A percentile compares a stretch with the other conserved stretches of the same genome.
These are phyloP conservation scores for Lymantria dispar DNA, from an alignment of 2,888 invertebrate genomes.

Conservation along the genomic window DNA sequence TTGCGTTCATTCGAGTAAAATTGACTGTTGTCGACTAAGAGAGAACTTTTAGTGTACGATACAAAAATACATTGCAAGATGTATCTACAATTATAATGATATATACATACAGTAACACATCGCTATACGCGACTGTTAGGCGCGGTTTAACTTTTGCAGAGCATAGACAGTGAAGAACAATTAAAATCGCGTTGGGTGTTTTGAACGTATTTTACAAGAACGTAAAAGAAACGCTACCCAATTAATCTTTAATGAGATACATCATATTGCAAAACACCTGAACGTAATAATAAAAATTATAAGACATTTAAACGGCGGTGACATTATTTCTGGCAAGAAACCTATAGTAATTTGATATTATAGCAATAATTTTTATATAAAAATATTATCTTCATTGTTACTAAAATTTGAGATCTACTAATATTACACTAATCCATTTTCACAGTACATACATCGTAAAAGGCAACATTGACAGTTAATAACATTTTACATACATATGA, in stretches of 20 bases:
- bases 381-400: slow-evolving; percentile 38
- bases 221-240: no score
- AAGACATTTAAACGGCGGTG: slow-evolving; percentile 2
- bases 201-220: no score
- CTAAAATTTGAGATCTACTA: slow-evolving; percentile 43
- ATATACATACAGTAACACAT: no score
- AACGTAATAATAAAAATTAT: neutral
- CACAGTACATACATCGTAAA: slow-evolving; percentile 7
- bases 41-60: no score
- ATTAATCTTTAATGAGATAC: neutral
- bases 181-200: no score
- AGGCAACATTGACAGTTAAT: slow-evolving; percentile 32
- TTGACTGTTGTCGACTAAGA: no score
- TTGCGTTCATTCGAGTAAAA: no score
- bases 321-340: slow-evolving; percentile 26
- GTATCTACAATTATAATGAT: no score
- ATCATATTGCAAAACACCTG: neutral
- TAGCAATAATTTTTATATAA: slow-evolving; percentile 25
- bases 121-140: no score
- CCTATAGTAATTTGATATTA: slow-evolving; percentile 25
- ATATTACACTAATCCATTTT: slow-evolving; percentile 18
- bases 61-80: no score
- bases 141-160: no score
- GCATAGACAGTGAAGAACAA: no score
- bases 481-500: slow-evolving; percentile 28